These are phyloP conservation scores for Clavelina lepadiformis DNA, from an alignment of 23 tunicate species.

Conservation along the genomic window DNA sequence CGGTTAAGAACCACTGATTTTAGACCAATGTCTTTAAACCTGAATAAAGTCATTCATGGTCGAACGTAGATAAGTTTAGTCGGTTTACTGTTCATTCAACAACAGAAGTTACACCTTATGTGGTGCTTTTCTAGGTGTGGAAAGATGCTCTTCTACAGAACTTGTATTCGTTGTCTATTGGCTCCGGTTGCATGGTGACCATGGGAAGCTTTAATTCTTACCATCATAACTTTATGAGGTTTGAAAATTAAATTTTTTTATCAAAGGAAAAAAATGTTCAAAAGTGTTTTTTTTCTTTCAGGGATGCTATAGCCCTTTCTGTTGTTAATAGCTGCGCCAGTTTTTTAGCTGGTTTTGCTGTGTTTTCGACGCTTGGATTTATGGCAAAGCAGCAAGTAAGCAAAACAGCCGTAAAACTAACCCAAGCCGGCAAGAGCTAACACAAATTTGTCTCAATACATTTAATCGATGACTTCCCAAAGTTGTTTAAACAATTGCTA, in stretches of 20 bases:
- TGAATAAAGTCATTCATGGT: no score
- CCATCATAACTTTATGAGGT: constrained; percentile 28
- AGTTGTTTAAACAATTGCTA: neutral
- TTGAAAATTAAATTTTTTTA: no score
- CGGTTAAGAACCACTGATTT: no score
- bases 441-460: neutral
- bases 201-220: constrained; percentile 40
- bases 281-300: no score
- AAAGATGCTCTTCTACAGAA: constrained; percentile 17
- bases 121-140: constrained; percentile 23
- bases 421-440: neutral
- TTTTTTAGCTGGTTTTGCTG: constrained; percentile 41
- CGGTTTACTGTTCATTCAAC: no score
- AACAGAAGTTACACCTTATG: no score
- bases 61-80: no score
- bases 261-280: no score
- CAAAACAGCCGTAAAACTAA: neutral
- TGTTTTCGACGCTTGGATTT: constrained; percentile 42
- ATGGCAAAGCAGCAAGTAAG: constrained; percentile 58
- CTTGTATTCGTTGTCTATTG: constrained; percentile 1
- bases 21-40: no score
- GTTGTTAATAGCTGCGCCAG: constrained; percentile 27
- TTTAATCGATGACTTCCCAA: neutral
- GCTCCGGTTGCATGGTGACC: constrained; percentile 12
- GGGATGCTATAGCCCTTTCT: constrained; percentile 11